Evolutionary conservation across 64 coral and sea anemone genomes (phyloP).

Genomic region (Catalaphyllia jardinei): DNA sequence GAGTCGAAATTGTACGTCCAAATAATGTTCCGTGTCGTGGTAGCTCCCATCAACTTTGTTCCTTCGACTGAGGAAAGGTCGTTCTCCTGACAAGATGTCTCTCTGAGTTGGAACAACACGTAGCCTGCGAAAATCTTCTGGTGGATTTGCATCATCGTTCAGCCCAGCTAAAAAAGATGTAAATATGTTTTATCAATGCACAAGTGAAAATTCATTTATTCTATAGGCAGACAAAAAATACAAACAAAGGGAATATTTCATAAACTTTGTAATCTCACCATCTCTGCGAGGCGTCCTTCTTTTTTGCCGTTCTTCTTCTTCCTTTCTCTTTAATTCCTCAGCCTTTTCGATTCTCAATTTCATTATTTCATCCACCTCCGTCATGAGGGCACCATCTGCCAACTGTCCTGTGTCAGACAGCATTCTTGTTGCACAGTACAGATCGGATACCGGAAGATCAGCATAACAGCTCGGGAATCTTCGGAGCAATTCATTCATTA

Average conservation of each 20-base stretch:
- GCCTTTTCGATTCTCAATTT: conserved; percentile 28
- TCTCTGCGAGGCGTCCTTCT: not conserved
- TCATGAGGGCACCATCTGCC: not conserved
- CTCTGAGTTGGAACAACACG: conserved; percentile 50
- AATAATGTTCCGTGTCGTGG: conserved; percentile 60
- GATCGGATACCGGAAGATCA: conserved; percentile 22
- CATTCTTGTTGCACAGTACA: not conserved
- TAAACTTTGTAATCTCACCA: not conserved
- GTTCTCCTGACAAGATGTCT: conserved; percentile 37
- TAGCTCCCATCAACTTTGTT: conserved; percentile 67
- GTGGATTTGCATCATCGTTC: conserved; percentile 43
- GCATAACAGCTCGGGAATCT: conserved; percentile 30
- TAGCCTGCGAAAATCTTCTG: conserved; percentile 61
- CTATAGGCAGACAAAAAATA: not conserved
- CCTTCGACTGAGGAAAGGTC: conserved; percentile 55
- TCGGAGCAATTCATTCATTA: conserved; percentile 17
- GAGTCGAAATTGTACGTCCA: conserved; percentile 83
- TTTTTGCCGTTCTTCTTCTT: conserved; percentile 15
- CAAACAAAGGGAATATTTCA: not conserved
- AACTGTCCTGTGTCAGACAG: not conserved
- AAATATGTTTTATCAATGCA: too few relatives aligned
- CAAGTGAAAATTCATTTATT: too few relatives aligned
- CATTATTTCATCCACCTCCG: conserved; percentile 19
- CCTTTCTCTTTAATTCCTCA: conserved; percentile 50
- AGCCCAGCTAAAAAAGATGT: conserved; percentile 2